Conservation (phyloP, 2,113 vertebrate species). For the Leucoraja erinaceus region DNA sequence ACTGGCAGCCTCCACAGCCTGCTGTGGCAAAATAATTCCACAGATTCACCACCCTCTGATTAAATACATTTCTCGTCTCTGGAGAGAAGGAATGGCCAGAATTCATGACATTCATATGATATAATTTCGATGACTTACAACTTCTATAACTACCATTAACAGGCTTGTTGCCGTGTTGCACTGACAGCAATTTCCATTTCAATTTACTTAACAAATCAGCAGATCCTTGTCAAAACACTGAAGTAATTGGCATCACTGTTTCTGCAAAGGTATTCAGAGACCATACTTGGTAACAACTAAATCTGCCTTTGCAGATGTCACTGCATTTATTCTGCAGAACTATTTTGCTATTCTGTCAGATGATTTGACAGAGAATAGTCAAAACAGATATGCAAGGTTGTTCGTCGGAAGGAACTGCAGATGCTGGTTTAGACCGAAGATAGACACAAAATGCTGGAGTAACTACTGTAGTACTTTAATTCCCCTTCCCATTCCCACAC, state of each 20-base stretch:
- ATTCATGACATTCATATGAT: not conserved
- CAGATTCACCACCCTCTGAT: too few relatives aligned
- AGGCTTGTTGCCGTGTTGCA: not conserved
- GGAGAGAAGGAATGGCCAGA: not conserved
- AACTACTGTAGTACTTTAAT: too few relatives aligned
- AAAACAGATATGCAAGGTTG: not conserved
- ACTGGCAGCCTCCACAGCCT: too few relatives aligned
- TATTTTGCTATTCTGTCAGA: not conserved
- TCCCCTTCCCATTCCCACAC: too few relatives aligned
- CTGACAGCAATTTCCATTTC: not conserved
- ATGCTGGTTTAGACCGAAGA: too few relatives aligned
- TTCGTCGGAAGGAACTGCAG: too few relatives aligned
- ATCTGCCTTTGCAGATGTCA: not conserved
- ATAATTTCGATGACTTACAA: not conserved
- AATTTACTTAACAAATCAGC: not conserved
- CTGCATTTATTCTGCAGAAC: not conserved
- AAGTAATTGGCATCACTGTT: not conserved
- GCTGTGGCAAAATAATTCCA: too few relatives aligned
- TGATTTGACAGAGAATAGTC: not conserved
- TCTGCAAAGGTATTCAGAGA: not conserved
- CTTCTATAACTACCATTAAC: not conserved
- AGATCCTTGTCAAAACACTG: not conserved
- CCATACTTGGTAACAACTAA: not conserved
- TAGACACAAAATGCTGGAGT: too few relatives aligned
- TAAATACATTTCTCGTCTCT: too few relatives aligned